Conservation (phyloP, 2,797 vertebrate species). For the Acrocephalus scirpaceus region DNA sequence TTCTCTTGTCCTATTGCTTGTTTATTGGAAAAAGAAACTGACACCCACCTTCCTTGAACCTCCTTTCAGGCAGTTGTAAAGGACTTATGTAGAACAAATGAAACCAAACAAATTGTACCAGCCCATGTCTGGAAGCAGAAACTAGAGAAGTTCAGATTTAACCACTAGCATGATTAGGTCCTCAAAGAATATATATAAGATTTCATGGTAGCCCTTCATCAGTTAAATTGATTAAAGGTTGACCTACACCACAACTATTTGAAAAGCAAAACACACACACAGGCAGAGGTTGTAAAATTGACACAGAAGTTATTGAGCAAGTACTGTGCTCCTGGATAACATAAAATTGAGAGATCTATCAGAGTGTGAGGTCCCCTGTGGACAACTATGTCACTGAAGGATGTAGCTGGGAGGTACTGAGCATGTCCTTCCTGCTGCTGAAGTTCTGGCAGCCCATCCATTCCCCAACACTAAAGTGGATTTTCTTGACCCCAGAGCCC, state of each 20-base stretch:
- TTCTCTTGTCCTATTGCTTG: background rate
- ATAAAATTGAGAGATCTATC: background rate
- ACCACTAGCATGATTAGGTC: background rate
- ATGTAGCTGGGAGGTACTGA: background rate
- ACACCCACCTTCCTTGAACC: rapidly evolving
- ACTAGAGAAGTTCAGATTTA: background rate
- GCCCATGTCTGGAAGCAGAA: background rate
- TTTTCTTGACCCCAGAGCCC: background rate
- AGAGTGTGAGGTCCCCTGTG: background rate
- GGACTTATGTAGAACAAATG: background rate
- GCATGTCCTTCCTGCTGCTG: background rate
- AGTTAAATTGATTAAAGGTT: background rate
- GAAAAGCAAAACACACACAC: background rate
- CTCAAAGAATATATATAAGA: background rate
- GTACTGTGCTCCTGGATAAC: background rate
- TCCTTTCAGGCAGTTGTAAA: background rate
- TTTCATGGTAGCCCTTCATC: background rate
- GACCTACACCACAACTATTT: background rate
- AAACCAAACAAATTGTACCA: background rate
- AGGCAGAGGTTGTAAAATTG: background rate
- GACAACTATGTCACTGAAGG: background rate
- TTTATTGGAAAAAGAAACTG: background rate
- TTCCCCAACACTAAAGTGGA: background rate
- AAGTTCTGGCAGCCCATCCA: background rate
- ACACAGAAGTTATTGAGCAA: background rate